Evolutionary conservation across 2,888 invertebrate species (phyloP).

Genomic region (Lasioglossum calceatum): DNA sequence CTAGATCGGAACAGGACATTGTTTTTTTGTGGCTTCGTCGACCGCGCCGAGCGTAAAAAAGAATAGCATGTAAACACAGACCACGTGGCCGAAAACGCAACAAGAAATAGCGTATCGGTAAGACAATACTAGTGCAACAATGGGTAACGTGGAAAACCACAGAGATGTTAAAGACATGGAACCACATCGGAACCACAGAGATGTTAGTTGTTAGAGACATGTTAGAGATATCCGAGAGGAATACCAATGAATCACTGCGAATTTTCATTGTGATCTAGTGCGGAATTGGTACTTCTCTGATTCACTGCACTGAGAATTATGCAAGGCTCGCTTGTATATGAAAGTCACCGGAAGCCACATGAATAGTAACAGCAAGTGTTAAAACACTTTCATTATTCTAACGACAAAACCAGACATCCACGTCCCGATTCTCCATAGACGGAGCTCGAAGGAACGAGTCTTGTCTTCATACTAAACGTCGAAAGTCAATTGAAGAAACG

Average conservation of each 20-base stretch:
- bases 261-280: background rate
- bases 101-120: too few relatives aligned
- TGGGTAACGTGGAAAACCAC: background rate
- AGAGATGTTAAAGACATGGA: too few relatives aligned
- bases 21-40: too few relatives aligned
- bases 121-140: too few relatives aligned
- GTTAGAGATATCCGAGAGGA: background rate
- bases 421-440: conserved; percentile 1
- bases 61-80: too few relatives aligned
- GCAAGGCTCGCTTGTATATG: background rate
- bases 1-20: too few relatives aligned
- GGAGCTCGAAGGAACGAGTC: background rate
- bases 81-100: too few relatives aligned
- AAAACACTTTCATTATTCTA: conserved; percentile 6
- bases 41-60: too few relatives aligned
- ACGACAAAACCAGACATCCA: background rate
- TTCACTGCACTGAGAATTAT: background rate
- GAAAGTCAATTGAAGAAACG: background rate
- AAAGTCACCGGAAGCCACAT: background rate
- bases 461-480: background rate
- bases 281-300: background rate
- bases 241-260: background rate
- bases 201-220: too few relatives aligned
- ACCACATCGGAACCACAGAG: too few relatives aligned
- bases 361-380: background rate